phyloP scores from a whole-genome alignment of 53 echinoderm and acorn worm genomes.

The Actinopyga echinites region DNA sequence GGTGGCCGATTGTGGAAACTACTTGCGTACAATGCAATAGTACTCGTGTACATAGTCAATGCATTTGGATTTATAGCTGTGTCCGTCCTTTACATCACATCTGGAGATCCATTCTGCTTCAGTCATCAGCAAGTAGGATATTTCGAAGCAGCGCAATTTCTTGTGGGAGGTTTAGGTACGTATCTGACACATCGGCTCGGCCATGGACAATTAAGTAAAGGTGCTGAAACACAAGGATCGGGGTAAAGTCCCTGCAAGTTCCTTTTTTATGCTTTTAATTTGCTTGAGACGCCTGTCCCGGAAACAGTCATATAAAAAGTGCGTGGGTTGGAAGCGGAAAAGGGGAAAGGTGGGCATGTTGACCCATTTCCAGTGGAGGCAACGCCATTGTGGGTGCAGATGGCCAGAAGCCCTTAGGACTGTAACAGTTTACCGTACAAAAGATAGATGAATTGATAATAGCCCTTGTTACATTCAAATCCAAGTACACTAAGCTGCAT shows the following conservation, averaged over 20 bases:
- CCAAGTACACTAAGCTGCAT: too few relatives aligned
- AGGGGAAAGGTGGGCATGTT: too few relatives aligned
- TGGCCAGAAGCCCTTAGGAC: too few relatives aligned
- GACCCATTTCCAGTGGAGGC: too few relatives aligned
- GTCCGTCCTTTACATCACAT: slow-evolving; percentile 37
- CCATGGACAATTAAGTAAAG: background rate
- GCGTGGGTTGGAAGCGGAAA: too few relatives aligned
- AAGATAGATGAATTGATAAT: too few relatives aligned
- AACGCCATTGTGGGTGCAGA: too few relatives aligned
- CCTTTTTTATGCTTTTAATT: background rate
- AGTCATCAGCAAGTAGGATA: slow-evolving; percentile 48
- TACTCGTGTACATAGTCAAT: slow-evolving; percentile 43
- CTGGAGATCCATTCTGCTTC: slow-evolving; percentile 72
- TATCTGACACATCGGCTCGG: background rate
- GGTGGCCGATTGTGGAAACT: slow-evolving; percentile 62
- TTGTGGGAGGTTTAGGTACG: slow-evolving; percentile 48
- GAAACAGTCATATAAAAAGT: too few relatives aligned
- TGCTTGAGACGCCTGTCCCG: background rate
- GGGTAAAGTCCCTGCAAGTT: background rate
- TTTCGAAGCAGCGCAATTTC: slow-evolving; percentile 47
- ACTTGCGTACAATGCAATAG: slow-evolving; percentile 48
- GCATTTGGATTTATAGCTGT: slow-evolving; percentile 20
- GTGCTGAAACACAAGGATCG: background rate
- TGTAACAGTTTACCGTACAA: too few relatives aligned
- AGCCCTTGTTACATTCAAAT: too few relatives aligned